phyloP scores from a whole-genome alignment of 1,140 invertebrate species.

The Aricia agestis region DNA sequence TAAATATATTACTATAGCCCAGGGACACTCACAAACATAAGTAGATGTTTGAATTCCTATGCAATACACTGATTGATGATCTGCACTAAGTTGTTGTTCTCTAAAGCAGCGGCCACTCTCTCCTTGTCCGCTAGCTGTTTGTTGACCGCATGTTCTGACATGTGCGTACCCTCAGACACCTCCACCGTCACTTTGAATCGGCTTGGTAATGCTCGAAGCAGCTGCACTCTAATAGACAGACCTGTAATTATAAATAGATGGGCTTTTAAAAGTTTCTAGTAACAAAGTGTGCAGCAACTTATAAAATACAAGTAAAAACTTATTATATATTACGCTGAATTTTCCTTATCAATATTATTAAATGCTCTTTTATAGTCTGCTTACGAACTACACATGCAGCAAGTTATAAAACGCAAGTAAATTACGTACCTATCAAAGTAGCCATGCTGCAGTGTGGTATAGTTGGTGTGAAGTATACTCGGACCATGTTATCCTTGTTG shows the following conservation, averaged over 20 bases:
- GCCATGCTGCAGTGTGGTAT: conserved; percentile 99
- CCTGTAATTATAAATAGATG: conserved; percentile 38
- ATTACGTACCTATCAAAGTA: conserved; percentile 90
- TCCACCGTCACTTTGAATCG: conserved; percentile 93
- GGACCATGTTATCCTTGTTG: conserved; percentile 83
- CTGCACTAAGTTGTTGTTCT: conserved; percentile 92
- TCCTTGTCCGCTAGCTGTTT: conserved; percentile 99
- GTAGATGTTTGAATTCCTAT: conserved; percentile 9
- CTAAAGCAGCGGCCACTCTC: conserved; percentile 96
- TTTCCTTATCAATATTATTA: no score
- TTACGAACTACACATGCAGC: neutral
- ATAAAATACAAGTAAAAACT: no score
- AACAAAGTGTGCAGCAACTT: neutral
- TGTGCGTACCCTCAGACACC: conserved; percentile 95
- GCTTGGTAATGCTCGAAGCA: conserved; percentile 90
- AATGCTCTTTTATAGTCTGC: no score
- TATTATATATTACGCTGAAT: no score
- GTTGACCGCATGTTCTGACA: conserved; percentile 94
- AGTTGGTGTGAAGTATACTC: conserved; percentile 95
- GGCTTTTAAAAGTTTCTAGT: no score
- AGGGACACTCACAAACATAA: neutral
- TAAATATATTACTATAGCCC: no score
- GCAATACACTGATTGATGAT: conserved; percentile 96
- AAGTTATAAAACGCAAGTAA: neutral
- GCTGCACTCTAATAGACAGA: conserved; percentile 87